Base-by-base conservation (phyloP, 2,113 vertebrate genomes). In the Grammomys dolichurus region DNA sequence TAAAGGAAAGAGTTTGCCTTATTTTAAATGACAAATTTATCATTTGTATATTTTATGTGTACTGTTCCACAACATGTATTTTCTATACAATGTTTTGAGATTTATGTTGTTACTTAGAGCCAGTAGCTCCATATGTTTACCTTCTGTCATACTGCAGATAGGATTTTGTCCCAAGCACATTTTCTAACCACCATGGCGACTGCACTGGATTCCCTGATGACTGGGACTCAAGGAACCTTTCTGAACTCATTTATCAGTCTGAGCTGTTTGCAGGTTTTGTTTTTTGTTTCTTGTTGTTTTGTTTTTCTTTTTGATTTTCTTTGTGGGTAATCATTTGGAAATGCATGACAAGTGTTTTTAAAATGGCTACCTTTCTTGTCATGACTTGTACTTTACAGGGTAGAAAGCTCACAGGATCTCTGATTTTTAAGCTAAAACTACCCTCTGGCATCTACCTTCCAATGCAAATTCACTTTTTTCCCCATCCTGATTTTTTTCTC, bases 381-480 rank as follows among this genome's bases (percentile, higher is more conserved):
- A 72, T 36, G 67, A 92, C 48, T 51, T 88, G n/a, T n/a, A n/a
- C 80, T 93, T 82, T 84, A 43, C 28, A 78, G 33, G 93, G 56
- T n/a, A 20, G 82, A 72, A 92, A 95, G 5, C 67, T 95, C 46
- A 40, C 9, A 69, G 78, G 51, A 51, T 90, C 60, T 70, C 77
- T 86, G 7, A 85, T 91, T 89, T 96, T 77, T 95, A 58, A 92
- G 63, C 65, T 91, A 80, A 95, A 93, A 91, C 60, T 51, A 75
- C 8, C 89, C 26, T 89, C 58, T 2, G 36, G 46, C 48, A 48
- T 77, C 40, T 93, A 43, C 76, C 33, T 69, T 91, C 28, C 12
- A 82, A 13, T 0, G 9, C 36, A 97, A 4, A 87, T 75, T 95
- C 65, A 22, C 89, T 14, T 56, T 31, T 81, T 70, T 36, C 54